Percentiles rank a stretch among this genome's conserved stretches.
These are phyloP conservation scores for Phaethon lepturus DNA, from an alignment of 2,113 vertebrate genomes.

Conservation along the genomic window DNA sequence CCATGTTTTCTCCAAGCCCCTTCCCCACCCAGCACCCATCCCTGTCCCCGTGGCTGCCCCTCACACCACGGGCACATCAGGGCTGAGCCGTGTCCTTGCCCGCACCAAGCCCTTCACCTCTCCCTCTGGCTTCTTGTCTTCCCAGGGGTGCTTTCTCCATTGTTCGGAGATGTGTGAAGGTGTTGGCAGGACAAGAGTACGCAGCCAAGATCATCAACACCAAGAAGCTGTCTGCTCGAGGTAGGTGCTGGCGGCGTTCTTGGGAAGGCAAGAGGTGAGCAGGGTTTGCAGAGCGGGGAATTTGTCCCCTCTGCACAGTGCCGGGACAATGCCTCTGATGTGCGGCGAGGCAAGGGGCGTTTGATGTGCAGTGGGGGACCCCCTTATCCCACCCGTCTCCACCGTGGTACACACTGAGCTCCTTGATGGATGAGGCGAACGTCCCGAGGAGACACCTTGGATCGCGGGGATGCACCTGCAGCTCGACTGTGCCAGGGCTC, in stretches of 20 bases:
- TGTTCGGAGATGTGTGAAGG: conserved; percentile 84
- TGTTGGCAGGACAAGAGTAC: conserved; percentile 84
- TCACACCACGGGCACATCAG: rapidly evolving
- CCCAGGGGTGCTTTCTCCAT: conserved; percentile 85
- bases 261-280: rapidly evolving
- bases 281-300: rapidly evolving
- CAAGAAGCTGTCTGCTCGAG: conserved; percentile 85
- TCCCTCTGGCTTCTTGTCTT: not conserved
- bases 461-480: not conserved
- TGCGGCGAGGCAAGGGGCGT: rapidly evolving
- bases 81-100: not conserved
- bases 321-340: not conserved
- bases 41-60: not conserved
- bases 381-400: not conserved
- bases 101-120: not conserved
- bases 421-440: rapidly evolving
- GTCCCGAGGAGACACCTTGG: rapidly evolving
- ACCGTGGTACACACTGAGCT: rapidly evolving
- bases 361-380: rapidly evolving
- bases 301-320: rapidly evolving
- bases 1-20: not conserved
- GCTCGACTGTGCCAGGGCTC: not conserved
- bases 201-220: conserved; percentile 88
- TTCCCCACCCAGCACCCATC: not conserved
- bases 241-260: conserved; percentile 31